Evolutionary conservation across 2,888 invertebrate genomes (phyloP), one percentile per base, ranked within the genome.

Genomic region (Cybosia mesomella): DNA sequence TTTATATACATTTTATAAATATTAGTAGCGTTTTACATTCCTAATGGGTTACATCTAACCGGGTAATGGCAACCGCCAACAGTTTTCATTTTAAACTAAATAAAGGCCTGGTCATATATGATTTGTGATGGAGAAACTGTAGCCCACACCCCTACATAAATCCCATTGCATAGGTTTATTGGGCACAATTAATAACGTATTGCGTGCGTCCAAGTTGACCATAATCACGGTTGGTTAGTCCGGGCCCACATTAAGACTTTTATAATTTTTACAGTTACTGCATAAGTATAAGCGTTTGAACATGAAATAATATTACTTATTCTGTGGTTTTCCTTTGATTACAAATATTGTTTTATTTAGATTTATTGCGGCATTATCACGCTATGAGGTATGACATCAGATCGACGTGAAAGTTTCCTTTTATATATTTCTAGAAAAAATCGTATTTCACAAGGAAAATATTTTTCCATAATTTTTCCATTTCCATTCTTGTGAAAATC

Each of bases 271-370:
- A 49, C n/a, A 49, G 49, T 49, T 8, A 9, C 49, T 43, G 43
- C 18, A 43, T 18, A 43, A n/a, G n/a, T n/a, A 49, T 49, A 49
- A 8, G n/a, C 49, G 49, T 49, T 49, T 49, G 49, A 49, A 49
- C 18, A 49, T 49, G 49, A 49, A 49, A 49, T 49, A n/a, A n/a
- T 49, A n/a, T 49, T n/a, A 49, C n/a, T 49, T 49, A n/a, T 49
- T 8, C n/a, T n/a, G n/a, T 18, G 5, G 49, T 49, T 49, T 49
- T n/a, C 8, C 49, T 49, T 49, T 49, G 49, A 49, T 49, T 49
- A 49, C 49, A 49, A 49, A 49, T 49, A 49, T n/a, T 8, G 49
- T 49, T 49, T 49, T 49, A 49, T 49, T 49, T 49, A n/a, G n/a
- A 49, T 49, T 49, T 49, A 49, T 49, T n/a, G 49, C n/a, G n/a